Conservation (phyloP, 2,888 invertebrate genomes). For the Blastobasis lacticolella region DNA sequence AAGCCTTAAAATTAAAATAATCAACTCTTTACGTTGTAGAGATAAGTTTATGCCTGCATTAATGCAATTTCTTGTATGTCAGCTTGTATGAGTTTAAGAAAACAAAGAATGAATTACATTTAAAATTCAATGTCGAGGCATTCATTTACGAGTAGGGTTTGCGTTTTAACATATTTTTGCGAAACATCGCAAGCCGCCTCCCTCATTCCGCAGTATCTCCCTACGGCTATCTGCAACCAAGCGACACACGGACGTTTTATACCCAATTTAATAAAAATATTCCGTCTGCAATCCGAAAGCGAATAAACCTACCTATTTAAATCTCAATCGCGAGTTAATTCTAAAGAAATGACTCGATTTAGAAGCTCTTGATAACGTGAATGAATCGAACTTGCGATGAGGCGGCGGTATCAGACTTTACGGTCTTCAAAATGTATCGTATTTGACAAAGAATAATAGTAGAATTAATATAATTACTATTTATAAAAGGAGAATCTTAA, state of each 20-base stretch:
- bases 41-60: slow-evolving; percentile 28
- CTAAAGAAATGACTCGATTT: slow-evolving; percentile 1
- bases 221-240: slow-evolving; percentile 19
- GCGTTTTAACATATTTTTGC: slow-evolving; percentile 45
- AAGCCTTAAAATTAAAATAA: neutral
- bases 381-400: neutral
- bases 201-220: slow-evolving; percentile 32
- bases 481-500: no score
- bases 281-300: slow-evolving; percentile 15
- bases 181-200: slow-evolving; percentile 34
- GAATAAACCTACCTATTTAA: slow-evolving; percentile 2
- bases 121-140: slow-evolving; percentile 54
- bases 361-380: neutral
- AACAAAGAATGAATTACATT: slow-evolving; percentile 50
- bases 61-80: slow-evolving; percentile 10
- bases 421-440: neutral
- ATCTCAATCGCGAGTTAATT: neutral
- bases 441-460: no score
- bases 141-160: slow-evolving; percentile 46
- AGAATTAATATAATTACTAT: no score
- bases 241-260: slow-evolving; percentile 26
- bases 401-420: neutral
- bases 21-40: slow-evolving; percentile 1
- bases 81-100: slow-evolving; percentile 24
- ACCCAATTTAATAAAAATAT: slow-evolving; percentile 17